These are phyloP conservation scores for Cettia cetti DNA, from an alignment of 2,113 vertebrate genomes.

Conservation along the genomic window DNA sequence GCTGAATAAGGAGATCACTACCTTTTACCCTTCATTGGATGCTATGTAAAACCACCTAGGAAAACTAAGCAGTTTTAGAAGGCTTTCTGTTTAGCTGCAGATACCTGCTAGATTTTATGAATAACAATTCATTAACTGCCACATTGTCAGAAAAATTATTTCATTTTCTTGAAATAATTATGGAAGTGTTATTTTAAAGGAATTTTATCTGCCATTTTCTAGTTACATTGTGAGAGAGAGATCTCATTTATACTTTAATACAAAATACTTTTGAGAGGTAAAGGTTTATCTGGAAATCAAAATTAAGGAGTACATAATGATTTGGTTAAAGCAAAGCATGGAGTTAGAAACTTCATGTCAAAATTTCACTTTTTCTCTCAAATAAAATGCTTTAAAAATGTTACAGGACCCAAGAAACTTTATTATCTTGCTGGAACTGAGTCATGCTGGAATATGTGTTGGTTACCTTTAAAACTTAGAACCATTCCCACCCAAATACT, in stretches of 20 bases:
- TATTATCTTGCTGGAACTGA: background rate
- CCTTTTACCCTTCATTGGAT: background rate
- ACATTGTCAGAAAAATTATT: background rate
- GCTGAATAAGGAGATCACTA: background rate
- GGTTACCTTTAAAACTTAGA: background rate
- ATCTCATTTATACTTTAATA: background rate
- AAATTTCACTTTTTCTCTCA: background rate
- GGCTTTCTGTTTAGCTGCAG: background rate
- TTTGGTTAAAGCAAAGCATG: background rate
- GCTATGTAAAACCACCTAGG: background rate
- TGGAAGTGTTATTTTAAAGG: background rate
- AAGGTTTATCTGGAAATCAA: background rate
- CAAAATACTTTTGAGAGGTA: background rate
- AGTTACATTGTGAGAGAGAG: background rate
- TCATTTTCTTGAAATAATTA: background rate
- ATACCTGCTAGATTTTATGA: background rate
- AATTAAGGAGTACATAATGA: background rate
- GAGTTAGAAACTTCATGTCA: background rate
- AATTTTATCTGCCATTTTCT: background rate
- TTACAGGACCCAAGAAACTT: background rate
- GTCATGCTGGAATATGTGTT: rapidly evolving
- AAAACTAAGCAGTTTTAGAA: background rate
- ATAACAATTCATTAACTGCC: background rate
- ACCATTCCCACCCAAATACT: background rate
- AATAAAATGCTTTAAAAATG: background rate